phyloP scores from a whole-genome alignment of 2,888 invertebrate species.

The Orgyia antiqua region DNA sequence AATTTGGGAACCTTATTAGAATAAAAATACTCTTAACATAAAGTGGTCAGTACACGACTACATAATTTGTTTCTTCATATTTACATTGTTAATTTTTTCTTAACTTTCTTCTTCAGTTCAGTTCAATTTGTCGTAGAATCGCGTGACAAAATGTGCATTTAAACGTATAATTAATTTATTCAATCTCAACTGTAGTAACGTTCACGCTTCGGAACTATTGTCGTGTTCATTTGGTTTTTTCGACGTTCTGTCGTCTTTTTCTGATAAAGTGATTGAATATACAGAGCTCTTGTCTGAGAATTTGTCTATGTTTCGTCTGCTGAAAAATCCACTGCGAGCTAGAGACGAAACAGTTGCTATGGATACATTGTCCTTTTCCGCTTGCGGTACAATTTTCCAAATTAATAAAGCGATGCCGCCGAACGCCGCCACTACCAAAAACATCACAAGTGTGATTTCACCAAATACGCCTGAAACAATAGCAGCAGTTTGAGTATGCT shows the following conservation, averaged over 20 bases:
- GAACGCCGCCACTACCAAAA: slow-evolving; percentile 77
- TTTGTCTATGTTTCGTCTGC: slow-evolving; percentile 56
- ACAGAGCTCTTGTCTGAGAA: slow-evolving; percentile 69
- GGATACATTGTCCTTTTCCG: slow-evolving; percentile 70
- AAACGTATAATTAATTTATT: slow-evolving; percentile 18
- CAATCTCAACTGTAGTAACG: slow-evolving; percentile 14
- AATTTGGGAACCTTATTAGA: too few species aligned
- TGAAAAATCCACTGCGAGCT: slow-evolving; percentile 61
- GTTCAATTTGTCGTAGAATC: slow-evolving; percentile 3
- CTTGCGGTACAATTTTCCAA: slow-evolving; percentile 76
- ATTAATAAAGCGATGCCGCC: slow-evolving; percentile 75
- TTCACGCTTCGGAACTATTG: slow-evolving; percentile 71
- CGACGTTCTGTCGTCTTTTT: slow-evolving; percentile 55
- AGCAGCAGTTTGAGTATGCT: too few species aligned
- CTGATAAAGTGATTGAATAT: slow-evolving; percentile 69
- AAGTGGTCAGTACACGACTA: too few species aligned
- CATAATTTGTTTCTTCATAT: too few species aligned
- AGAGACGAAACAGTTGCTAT: slow-evolving; percentile 61
- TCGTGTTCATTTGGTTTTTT: slow-evolving; percentile 60
- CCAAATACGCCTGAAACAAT: slow-evolving; percentile 63
- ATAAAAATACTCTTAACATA: too few species aligned
- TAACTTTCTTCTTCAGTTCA: too few species aligned
- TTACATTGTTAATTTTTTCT: too few species aligned
- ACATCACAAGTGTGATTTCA: slow-evolving; percentile 73
- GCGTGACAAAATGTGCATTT: slow-evolving; percentile 28